Base-by-base conservation (phyloP, 2,888 invertebrate species). In the Hydroisotoma schaefferi region DNA sequence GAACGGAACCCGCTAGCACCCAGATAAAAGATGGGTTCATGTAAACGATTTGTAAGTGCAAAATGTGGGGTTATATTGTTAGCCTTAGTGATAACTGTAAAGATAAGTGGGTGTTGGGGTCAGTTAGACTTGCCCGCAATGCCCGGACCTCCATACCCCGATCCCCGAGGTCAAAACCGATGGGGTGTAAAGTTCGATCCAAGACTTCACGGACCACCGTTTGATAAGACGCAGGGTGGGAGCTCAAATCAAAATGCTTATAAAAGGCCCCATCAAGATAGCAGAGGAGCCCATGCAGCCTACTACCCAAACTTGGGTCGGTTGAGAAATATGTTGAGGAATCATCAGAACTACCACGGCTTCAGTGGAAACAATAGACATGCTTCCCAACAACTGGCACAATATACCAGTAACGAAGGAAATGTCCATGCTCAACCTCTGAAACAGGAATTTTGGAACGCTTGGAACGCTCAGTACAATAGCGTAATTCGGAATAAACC, bases 171-270 rank as follows among this genome's bases (percentile, higher is more conserved):
- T 3, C 38, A 53, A 25, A 53, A 53, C 20, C 29, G 53, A 18
- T 53, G 53, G 53, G 53, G 53, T 26, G 53, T 53, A 4, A 53
- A 53, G 40, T 53, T 53, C 40, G 53, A 53, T 18, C 53, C 53
- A 2, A 38, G 26, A 26, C 15, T 29, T 25, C 53, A 53, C 20
- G 53, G 53, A 40, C 53, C 53, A 3, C 53, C 53, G 4, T 53
- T n/a, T 26, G 53, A 53, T 25, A 38, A 40, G 40, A 25, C 6
- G 5, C 4, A 33, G 26, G 43, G 38, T 8, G 37, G n/a, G 10
- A 20, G n/a, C 5, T 2, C 6, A 2, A 5, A 6, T 2, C 4
- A 52, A 4, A 15, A 4, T 20, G 20, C 37, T 18, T 27, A 52
- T 23, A 33, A n/a, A 3, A 12, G 18, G 15, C 29, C 49, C 10